Evolutionary conservation across 2,113 vertebrate species (phyloP).

Genomic region (Xenopus tropicalis): DNA sequence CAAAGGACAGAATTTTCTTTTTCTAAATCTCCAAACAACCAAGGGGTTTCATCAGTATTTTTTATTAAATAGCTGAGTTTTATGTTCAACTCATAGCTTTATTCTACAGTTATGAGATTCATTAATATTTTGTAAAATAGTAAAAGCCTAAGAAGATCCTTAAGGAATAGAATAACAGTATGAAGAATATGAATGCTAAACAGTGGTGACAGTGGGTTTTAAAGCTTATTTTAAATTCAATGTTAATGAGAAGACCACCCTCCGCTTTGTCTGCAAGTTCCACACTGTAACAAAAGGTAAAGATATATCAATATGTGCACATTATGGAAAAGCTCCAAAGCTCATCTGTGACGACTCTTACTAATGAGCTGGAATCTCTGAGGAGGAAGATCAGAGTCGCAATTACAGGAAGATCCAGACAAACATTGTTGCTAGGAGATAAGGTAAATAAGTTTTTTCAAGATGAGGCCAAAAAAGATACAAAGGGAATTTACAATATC

Average conservation of each 20-base stretch:
- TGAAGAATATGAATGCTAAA: too few species aligned
- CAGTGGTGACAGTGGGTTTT: too few species aligned
- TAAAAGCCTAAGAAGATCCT: too few species aligned
- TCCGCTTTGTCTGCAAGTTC: constrained; percentile 14
- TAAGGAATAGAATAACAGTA: too few species aligned
- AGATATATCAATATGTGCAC: constrained; percentile 30
- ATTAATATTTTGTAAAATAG: too few species aligned
- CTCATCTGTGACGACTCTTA: constrained; percentile 26
- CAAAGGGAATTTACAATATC: background rate
- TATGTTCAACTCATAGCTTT: too few species aligned
- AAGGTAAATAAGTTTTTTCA: constrained; percentile 25
- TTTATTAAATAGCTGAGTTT: too few species aligned
- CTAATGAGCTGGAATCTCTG: constrained; percentile 30
- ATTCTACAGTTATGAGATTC: too few species aligned
- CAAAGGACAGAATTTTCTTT: too few species aligned
- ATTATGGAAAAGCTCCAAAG: constrained; percentile 8
- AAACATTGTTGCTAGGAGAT: constrained; percentile 33
- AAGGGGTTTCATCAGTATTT: too few species aligned
- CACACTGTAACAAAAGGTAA: constrained; percentile 15
- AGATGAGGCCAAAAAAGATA: background rate
- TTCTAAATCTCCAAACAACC: too few species aligned
- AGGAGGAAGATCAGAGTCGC: constrained; percentile 10
- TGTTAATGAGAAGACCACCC: constrained; percentile 27
- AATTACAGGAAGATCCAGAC: constrained; percentile 16
- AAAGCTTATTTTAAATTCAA: background rate